These are phyloP conservation scores for Drosophila emarginata DNA, from an alignment of 2,888 invertebrate genomes.

Conservation along the genomic window DNA sequence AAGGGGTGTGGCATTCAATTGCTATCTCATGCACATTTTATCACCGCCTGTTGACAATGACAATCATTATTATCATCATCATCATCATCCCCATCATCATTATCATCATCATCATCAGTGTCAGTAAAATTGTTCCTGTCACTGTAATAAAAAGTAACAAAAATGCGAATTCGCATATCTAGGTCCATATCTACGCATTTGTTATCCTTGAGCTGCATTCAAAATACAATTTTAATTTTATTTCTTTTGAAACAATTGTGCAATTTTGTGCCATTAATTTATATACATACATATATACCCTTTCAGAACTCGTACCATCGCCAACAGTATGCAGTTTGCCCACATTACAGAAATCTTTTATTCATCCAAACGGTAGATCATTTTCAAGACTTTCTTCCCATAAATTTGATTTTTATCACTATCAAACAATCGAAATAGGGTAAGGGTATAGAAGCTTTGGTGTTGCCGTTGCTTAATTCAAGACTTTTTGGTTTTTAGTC, in stretches of 20 bases:
- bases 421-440: background rate
- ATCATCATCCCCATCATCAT: background rate
- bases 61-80: background rate
- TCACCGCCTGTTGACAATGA: constrained; percentile 44
- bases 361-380: no score
- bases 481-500: constrained; percentile 38
- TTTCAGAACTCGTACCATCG: background rate
- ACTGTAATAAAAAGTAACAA: constrained; percentile 66
- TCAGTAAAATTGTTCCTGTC: constrained; percentile 69
- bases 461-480: no score
- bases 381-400: no score
- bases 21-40: constrained; percentile 59
- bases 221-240: constrained; percentile 40
- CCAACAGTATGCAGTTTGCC: background rate
- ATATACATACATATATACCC: constrained; percentile 33
- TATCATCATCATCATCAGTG: constrained; percentile 14
- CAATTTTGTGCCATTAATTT: constrained; percentile 29
- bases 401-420: no score
- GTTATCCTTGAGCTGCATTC: constrained; percentile 78
- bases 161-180: constrained; percentile 68
- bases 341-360: no score
- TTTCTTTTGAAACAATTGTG: constrained; percentile 34
- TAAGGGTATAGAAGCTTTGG: background rate
- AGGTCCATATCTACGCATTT: constrained; percentile 81
- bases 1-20: constrained; percentile 39